Evolutionary conservation across 2,113 vertebrate genomes (phyloP).

Genomic region (Macquaria ambigua): DNA sequence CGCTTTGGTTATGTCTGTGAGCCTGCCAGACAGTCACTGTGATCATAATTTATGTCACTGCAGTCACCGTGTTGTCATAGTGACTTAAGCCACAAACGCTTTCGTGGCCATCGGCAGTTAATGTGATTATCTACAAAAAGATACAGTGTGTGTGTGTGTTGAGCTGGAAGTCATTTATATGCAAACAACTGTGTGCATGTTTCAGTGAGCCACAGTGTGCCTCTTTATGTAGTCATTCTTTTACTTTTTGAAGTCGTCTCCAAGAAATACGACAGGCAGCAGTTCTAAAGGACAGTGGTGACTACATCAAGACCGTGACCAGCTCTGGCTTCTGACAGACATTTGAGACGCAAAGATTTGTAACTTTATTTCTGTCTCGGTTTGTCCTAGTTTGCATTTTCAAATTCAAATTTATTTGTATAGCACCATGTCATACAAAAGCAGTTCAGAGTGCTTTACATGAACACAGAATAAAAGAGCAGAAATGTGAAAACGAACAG

Average conservation of each 20-base stretch:
- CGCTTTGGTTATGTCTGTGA: conserved; percentile 19
- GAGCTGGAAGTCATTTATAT: neutral
- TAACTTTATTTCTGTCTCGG: neutral
- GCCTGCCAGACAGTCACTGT: neutral
- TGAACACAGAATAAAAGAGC: too few species aligned
- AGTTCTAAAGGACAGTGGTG: neutral
- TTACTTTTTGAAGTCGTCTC: neutral
- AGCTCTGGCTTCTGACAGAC: neutral
- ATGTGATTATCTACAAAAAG: neutral
- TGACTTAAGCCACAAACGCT: neutral
- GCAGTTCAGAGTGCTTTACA: too few species aligned
- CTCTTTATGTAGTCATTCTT: neutral
- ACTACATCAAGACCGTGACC: neutral
- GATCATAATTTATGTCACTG: conserved; percentile 6
- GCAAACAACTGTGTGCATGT: neutral
- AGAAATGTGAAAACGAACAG: too few species aligned
- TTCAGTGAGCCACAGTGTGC: neutral
- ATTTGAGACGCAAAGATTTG: neutral
- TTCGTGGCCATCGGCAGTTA: neutral
- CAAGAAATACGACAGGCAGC: neutral
- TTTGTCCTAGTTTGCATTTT: neutral
- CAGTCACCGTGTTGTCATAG: conserved; percentile 20
- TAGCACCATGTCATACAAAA: too few species aligned
- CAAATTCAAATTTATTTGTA: too few species aligned
- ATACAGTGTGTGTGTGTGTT: neutral